Evolutionary conservation across 2,888 invertebrate genomes (phyloP).

Genomic region (Calliphora vomitoria): DNA sequence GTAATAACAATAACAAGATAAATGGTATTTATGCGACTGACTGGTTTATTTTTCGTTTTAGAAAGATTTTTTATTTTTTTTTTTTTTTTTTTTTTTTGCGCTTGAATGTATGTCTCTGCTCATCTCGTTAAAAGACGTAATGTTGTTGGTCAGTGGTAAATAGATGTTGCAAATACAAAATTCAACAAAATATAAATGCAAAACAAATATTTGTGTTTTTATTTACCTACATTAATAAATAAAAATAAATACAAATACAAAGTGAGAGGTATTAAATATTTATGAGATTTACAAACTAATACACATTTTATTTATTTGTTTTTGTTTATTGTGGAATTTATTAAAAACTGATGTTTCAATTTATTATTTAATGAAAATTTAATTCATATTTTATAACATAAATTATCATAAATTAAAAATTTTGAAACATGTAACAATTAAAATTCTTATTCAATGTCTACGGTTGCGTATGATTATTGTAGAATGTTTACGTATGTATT

Average conservation of each 20-base stretch:
- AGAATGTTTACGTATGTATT: neutral
- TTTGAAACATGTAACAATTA: neutral
- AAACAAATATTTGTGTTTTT: constrained; percentile 19
- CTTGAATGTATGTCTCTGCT: constrained; percentile 25
- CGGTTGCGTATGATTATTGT: neutral
- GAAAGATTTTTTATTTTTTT: no score
- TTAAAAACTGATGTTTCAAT: constrained; percentile 10
- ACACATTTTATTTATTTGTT: no score
- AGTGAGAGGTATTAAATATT: constrained; percentile 43
- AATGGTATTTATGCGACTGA: constrained; percentile 46
- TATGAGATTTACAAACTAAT: constrained; percentile 25
- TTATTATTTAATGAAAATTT: neutral
- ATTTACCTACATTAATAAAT: neutral
- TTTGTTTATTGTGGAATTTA: neutral
- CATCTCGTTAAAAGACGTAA: constrained; percentile 33
- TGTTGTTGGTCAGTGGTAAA: constrained; percentile 60
- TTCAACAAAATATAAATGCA: neutral
- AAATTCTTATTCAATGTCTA: neutral
- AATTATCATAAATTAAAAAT: neutral
- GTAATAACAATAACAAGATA: neutral
- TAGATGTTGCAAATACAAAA: constrained; percentile 28
- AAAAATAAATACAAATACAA: neutral
- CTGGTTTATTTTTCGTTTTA: constrained; percentile 49
- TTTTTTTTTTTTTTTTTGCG: neutral
- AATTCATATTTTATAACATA: neutral